Evolutionary conservation across 2,113 vertebrate species (phyloP).

Genomic region (Alethe diademata): DNA sequence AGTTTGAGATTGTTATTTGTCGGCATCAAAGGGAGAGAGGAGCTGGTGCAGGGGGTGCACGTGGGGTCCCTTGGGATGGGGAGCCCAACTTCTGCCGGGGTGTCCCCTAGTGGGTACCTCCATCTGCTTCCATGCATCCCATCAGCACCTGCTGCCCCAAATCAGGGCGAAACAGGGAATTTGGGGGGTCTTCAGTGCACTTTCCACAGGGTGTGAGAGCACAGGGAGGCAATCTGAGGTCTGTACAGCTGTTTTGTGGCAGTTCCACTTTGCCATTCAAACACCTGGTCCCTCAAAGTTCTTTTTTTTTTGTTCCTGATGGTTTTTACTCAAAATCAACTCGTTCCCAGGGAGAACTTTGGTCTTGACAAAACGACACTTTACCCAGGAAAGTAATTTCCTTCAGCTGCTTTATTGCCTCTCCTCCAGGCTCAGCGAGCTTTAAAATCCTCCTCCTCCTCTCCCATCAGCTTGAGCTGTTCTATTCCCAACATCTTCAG

Average conservation of each 20-base stretch:
- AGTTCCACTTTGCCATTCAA: not conserved
- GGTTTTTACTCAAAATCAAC: not conserved
- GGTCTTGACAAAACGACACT: not conserved
- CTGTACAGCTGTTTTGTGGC: not conserved
- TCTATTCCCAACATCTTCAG: not conserved
- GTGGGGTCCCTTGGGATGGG: not conserved
- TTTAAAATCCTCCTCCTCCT: not conserved
- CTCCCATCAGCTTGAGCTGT: not conserved
- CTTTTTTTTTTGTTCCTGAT: not conserved
- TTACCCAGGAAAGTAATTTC: not conserved
- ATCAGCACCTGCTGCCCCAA: not conserved
- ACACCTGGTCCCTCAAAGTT: not conserved
- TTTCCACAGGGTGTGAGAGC: not conserved
- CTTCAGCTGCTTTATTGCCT: conserved; percentile 1
- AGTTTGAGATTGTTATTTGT: conserved; percentile 63
- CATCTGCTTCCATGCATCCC: not conserved
- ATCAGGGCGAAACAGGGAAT: rapidly evolving
- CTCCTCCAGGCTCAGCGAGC: not conserved
- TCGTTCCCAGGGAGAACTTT: not conserved
- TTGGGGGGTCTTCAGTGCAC: rapidly evolving
- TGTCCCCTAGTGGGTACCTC: rapidly evolving
- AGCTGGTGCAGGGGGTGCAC: not conserved
- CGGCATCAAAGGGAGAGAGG: not conserved
- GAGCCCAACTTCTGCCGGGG: not conserved
- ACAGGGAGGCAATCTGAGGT: not conserved